Percentiles rank a stretch among this genome's conserved stretches.
Conservation (phyloP, 2,888 invertebrate genomes). For the Synanthedon andrenaeformis region DNA sequence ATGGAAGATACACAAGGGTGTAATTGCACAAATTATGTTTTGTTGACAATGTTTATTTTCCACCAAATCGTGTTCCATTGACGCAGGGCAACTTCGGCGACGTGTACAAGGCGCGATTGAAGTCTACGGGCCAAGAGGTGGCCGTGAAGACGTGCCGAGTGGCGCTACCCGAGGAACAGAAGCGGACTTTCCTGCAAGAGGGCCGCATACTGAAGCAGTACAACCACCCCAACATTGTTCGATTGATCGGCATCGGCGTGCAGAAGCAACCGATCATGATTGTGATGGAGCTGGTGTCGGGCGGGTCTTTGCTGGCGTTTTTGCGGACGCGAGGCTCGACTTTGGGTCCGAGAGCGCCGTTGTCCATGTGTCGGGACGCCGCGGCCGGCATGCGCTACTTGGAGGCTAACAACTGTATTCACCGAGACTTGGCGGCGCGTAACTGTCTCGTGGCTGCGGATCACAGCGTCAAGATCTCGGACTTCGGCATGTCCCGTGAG, state of each 20-base stretch:
- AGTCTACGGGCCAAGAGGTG: conserved; percentile 86
- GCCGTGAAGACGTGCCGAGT: conserved; percentile 97
- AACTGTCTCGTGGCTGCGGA: conserved; percentile 92
- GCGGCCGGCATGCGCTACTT: conserved; percentile 95
- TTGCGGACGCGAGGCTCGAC: conserved; percentile 80
- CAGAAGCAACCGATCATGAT: conserved; percentile 99
- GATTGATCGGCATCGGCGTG: conserved; percentile 96
- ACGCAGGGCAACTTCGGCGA: conserved; percentile 96
- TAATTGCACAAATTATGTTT: no score
- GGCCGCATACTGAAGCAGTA: conserved; percentile 96
- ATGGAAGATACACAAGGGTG: no score
- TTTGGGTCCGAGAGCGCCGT: conserved; percentile 75
- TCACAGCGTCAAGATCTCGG: conserved; percentile 94
- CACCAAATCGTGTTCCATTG: no score
- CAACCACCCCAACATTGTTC: conserved; percentile 96
- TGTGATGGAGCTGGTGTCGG: conserved; percentile 96
- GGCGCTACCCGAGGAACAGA: conserved; percentile 92
- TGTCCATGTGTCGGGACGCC: conserved; percentile 94
- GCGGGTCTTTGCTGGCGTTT: conserved; percentile 91
- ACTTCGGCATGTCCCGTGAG: conserved; percentile 98
- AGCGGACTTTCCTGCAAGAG: conserved; percentile 94
- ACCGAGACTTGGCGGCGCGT: conserved; percentile 93
- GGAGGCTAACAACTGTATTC: conserved; percentile 95
- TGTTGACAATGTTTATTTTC: no score
- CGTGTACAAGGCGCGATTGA: conserved; percentile 91